A percentile compares a stretch with the other conserved stretches of the same genome.
Evolutionary conservation across 2,113 vertebrate species (phyloP).

Genomic region (Furnarius figulus): DNA sequence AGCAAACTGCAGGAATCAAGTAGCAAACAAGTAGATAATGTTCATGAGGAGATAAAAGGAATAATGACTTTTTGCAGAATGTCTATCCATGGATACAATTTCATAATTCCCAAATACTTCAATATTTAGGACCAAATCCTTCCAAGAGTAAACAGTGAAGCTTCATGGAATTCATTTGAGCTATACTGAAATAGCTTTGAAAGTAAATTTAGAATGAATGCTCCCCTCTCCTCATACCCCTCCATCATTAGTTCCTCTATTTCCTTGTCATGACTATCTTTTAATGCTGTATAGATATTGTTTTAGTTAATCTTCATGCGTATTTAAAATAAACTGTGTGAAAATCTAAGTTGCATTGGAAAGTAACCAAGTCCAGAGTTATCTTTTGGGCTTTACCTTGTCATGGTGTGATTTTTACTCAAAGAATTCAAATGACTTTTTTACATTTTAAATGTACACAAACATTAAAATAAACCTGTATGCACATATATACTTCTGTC

Average conservation of each 20-base stretch:
- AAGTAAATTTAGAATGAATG: background rate
- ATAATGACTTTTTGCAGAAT: background rate
- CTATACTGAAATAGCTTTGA: background rate
- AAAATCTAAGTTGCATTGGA: background rate
- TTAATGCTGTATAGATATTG: rapidly evolving
- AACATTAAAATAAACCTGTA: background rate
- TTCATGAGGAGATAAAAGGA: background rate
- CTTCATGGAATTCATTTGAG: background rate
- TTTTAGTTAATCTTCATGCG: background rate
- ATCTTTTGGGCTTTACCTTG: background rate
- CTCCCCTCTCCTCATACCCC: rapidly evolving
- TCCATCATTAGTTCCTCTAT: background rate
- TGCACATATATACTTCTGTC: background rate
- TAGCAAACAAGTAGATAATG: background rate
- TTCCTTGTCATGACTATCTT: background rate
- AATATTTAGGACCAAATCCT: background rate
- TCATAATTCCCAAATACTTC: background rate
- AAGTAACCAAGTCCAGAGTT: background rate
- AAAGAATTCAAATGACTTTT: background rate
- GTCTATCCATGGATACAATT: background rate
- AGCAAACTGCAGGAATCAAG: background rate
- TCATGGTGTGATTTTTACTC: background rate
- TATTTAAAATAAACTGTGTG: background rate
- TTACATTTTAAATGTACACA: background rate
- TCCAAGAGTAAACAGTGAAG: background rate